Evolutionary conservation across 2,888 invertebrate genomes (phyloP).

Genomic region (Oligia fasciuncula): DNA sequence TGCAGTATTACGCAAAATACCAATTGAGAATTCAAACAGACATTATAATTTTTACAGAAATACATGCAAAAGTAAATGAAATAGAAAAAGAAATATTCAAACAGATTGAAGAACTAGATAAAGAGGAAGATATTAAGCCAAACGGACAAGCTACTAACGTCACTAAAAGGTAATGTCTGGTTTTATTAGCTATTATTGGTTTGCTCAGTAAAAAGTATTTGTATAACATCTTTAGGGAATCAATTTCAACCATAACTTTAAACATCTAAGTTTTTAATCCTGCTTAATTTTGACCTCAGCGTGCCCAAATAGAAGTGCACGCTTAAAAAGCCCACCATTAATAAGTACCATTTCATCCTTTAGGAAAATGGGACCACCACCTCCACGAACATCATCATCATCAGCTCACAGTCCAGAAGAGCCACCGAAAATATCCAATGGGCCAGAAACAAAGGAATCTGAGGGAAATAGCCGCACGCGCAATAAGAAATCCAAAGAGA

Average conservation of each 20-base stretch:
- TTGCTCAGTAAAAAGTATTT: background rate
- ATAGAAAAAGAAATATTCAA: constrained; percentile 83
- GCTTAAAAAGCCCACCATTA: background rate
- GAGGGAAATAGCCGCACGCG: constrained; percentile 21
- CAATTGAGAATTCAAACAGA: background rate
- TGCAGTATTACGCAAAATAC: background rate
- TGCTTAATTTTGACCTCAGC: background rate
- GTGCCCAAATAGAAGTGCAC: background rate
- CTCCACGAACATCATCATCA: constrained; percentile 59
- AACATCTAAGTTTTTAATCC: background rate
- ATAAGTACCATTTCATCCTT: constrained; percentile 17
- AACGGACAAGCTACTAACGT: constrained; percentile 62
- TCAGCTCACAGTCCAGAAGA: constrained; percentile 51
- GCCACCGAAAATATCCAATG: constrained; percentile 39
- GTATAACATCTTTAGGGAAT: background rate
- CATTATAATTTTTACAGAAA: constrained; percentile 67
- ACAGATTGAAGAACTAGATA: constrained; percentile 79
- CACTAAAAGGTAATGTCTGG: constrained; percentile 73
- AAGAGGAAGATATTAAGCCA: constrained; percentile 60
- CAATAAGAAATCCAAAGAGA: constrained; percentile 15
- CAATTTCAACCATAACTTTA: background rate
- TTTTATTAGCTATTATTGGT: background rate
- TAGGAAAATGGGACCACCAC: constrained; percentile 55
- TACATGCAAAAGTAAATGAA: constrained; percentile 76
- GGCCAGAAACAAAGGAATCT: constrained; percentile 19